Evolutionary conservation across 2,888 invertebrate species (phyloP), one percentile per base, ranked within the genome.

Genomic region (Watsonalla cultraria): DNA sequence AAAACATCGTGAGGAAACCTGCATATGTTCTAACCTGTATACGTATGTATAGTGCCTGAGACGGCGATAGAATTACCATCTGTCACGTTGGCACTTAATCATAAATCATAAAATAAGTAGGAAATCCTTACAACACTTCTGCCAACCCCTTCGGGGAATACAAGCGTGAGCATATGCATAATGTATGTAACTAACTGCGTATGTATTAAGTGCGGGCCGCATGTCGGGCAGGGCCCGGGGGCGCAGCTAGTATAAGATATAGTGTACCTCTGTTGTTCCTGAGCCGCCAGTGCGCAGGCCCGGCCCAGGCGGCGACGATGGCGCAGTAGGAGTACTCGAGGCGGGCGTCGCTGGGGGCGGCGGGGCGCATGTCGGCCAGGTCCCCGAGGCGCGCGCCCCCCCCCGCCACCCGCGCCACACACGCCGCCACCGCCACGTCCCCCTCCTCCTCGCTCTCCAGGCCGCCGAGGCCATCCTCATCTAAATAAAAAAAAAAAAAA

Each of bases 221-320:
- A 24, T 42, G 42, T 42, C 9, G 8, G 9, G 42, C 24, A 24
- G 24, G 24, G 1, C 24, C 24, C 24, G 24, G 24, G 24, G 24
- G 24, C 24, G 24, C 24, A 24, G 24, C 24, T 24, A 24, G 24
- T 24, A 24, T 24, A 2, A 24, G 42, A 15, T n/a, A 13, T 14
- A 7, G 5, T 47, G 7, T 34, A 86, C 85, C 78, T 64, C 81
- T 69, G 67, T 86, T 84, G 64, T 91, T 92, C 72, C 92, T 93
- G 47, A 95, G 92, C 66, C 95, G 94, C 97, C 97, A 97, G 82
- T 97, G 95, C 47, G 93, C 90, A 37, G 97, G 96, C 0, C 97
- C 97, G 24, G 95, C 96, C 96, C 96, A 97, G 62, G 94, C 90
- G 61, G 80, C 77, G 72, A 77, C 92, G 76, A 90, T 92, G 79